phyloP scores from a whole-genome alignment of 1,140 invertebrate species.

The Eciton burchellii region DNA sequence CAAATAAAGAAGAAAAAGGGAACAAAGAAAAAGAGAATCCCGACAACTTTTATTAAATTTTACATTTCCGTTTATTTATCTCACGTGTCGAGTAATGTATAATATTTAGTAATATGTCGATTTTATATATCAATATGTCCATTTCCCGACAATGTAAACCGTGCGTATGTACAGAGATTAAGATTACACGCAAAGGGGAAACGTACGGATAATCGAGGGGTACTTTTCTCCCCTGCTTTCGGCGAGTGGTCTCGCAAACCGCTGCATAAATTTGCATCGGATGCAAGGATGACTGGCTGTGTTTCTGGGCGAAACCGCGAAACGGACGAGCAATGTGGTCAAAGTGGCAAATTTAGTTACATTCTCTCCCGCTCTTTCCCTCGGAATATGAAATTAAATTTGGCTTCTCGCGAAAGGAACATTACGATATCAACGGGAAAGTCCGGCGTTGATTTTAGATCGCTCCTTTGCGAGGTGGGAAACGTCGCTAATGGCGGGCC shows the following conservation, averaged over 20 bases:
- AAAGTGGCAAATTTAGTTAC: constrained; percentile 45
- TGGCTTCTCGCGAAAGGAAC: constrained; percentile 1
- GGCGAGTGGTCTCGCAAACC: background rate
- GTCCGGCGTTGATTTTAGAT: constrained; percentile 43
- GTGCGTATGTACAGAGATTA: background rate
- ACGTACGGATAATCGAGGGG: background rate
- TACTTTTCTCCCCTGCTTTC: background rate
- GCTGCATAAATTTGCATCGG: constrained; percentile 45
- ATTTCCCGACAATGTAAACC: background rate
- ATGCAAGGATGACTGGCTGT: constrained; percentile 11
- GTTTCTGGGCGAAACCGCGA: constrained; percentile 32
- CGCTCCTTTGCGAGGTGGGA: background rate
- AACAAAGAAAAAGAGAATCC: background rate
- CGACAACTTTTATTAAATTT: background rate
- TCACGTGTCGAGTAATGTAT: background rate
- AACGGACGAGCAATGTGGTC: constrained; percentile 31
- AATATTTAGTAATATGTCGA: background rate
- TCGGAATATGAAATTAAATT: constrained; percentile 38
- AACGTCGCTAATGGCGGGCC: background rate
- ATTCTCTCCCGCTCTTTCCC: constrained; percentile 17
- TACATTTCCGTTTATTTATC: background rate
- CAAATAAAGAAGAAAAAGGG: constrained; percentile 8
- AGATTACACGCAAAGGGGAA: background rate
- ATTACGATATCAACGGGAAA: background rate
- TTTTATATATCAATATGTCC: background rate